phyloP scores from a whole-genome alignment of 1,140 invertebrate species.

The Drosophila persimilis region DNA sequence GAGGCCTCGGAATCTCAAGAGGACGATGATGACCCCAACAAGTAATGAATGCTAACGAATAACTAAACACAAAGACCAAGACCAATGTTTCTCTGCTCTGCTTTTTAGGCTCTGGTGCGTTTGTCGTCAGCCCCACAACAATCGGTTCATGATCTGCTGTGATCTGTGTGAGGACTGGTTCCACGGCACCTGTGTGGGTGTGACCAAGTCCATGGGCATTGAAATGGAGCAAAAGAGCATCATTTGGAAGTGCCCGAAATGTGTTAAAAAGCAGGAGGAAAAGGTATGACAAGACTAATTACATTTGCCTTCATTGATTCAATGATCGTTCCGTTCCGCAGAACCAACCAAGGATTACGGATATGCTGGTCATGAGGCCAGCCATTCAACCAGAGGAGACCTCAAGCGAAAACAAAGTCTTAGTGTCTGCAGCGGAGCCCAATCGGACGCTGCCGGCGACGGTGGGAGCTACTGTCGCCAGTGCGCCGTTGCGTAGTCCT shows the following conservation, averaged over 20 bases:
- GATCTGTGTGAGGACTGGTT: slow-evolving; percentile 98
- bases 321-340: slow-evolving; percentile 2
- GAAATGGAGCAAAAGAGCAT: slow-evolving; percentile 95
- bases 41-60: slow-evolving; percentile 42
- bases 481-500: slow-evolving; percentile 9
- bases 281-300: slow-evolving; percentile 42
- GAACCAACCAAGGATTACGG: slow-evolving; percentile 75
- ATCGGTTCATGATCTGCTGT: slow-evolving; percentile 99
- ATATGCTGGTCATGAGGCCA: slow-evolving; percentile 54
- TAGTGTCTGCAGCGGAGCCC: slow-evolving; percentile 9
- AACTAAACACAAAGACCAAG: not conserved
- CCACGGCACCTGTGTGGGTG: slow-evolving; percentile 97
- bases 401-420: slow-evolving; percentile 41
- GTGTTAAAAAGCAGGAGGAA: slow-evolving; percentile 85
- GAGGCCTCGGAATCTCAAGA: slow-evolving; percentile 88
- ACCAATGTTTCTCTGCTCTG: not conserved
- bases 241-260: slow-evolving; percentile 96
- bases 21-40: slow-evolving; percentile 95
- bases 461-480: slow-evolving; percentile 2
- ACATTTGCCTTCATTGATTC: not conserved
- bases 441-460: slow-evolving; percentile 17
- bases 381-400: slow-evolving; percentile 8
- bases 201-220: slow-evolving; percentile 94
- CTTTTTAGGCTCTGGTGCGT: slow-evolving; percentile 94
- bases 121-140: slow-evolving; percentile 96